These are phyloP conservation scores for Conus betulinus DNA, from an alignment of 1,140 invertebrate species.

Conservation along the genomic window DNA sequence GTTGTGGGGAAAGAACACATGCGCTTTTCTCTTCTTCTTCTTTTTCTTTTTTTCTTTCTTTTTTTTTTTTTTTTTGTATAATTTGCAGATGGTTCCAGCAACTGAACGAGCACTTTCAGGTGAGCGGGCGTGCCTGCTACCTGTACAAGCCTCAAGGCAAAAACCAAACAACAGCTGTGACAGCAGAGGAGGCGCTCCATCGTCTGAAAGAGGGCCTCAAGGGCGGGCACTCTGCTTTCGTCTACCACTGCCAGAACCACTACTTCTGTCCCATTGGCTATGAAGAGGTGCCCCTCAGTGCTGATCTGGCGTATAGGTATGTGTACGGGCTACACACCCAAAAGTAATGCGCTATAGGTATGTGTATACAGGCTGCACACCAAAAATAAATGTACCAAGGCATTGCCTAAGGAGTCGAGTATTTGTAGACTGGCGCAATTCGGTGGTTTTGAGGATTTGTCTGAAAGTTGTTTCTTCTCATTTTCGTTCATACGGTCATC, in stretches of 20 bases:
- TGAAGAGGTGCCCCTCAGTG: slow-evolving; percentile 64
- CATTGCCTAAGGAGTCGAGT: too few relatives aligned
- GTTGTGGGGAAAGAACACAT: too few relatives aligned
- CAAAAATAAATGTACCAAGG: too few relatives aligned
- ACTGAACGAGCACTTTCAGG: slow-evolving; percentile 69
- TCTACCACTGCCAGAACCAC: slow-evolving; percentile 74
- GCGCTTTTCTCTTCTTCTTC: background rate
- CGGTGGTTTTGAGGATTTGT: too few relatives aligned
- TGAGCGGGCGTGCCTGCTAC: slow-evolving; percentile 62
- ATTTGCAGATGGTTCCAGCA: slow-evolving; percentile 66
- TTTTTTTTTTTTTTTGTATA: background rate
- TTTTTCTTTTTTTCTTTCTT: too few relatives aligned
- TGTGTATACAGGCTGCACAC: too few relatives aligned
- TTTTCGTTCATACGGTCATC: too few relatives aligned
- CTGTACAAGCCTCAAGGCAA: slow-evolving; percentile 70
- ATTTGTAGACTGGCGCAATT: too few relatives aligned
- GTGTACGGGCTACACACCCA: too few relatives aligned
- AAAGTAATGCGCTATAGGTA: too few relatives aligned
- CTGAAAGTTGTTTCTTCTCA: too few relatives aligned
- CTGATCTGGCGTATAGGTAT: slow-evolving; percentile 68
- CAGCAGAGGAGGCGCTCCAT: slow-evolving; percentile 60
- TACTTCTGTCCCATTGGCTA: slow-evolving; percentile 74
- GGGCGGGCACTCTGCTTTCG: slow-evolving; percentile 62
- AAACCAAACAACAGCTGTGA: slow-evolving; percentile 63
- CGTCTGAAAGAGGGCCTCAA: slow-evolving; percentile 65